Conservation (phyloP, 1,140 invertebrate species). For the Megathymus violae region DNA sequence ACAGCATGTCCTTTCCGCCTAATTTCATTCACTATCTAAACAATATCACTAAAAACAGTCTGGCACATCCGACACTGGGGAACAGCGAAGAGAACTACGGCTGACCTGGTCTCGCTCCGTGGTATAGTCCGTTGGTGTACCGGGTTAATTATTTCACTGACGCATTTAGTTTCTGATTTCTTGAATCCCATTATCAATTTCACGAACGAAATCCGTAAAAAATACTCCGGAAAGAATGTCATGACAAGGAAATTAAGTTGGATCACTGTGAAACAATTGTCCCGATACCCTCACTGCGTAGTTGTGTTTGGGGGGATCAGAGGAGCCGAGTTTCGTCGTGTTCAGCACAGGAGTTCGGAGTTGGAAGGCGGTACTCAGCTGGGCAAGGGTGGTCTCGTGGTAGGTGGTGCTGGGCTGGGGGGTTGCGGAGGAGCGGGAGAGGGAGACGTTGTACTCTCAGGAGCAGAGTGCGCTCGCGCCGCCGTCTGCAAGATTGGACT, state of each 20-base stretch:
- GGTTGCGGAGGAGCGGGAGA: no score
- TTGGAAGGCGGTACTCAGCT: no score
- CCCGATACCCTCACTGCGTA: constrained; percentile 61
- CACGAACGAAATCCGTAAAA: constrained; percentile 34
- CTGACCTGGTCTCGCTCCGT: constrained; percentile 72
- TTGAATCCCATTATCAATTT: constrained; percentile 46
- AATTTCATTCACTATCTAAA: constrained; percentile 77
- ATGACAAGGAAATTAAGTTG: constrained; percentile 39
- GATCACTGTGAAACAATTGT: constrained; percentile 62
- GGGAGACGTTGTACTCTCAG: no score
- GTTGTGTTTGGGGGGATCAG: constrained; percentile 62
- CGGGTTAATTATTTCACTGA: constrained; percentile 71
- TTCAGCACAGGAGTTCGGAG: constrained; percentile 84
- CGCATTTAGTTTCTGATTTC: constrained; percentile 40
- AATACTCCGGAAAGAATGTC: constrained; percentile 31
- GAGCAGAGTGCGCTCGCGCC: no score
- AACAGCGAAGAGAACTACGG: constrained; percentile 81
- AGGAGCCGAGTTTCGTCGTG: constrained; percentile 81
- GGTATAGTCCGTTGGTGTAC: constrained; percentile 57
- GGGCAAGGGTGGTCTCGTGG: no score
- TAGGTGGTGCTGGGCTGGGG: no score
- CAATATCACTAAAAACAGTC: constrained; percentile 78
- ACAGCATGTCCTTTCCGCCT: constrained; percentile 66
- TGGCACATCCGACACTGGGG: constrained; percentile 79
- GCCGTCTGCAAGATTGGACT: constrained; percentile 90